Evolutionary conservation across 2,113 vertebrate genomes (phyloP).

Genomic region (Malurus elegans): DNA sequence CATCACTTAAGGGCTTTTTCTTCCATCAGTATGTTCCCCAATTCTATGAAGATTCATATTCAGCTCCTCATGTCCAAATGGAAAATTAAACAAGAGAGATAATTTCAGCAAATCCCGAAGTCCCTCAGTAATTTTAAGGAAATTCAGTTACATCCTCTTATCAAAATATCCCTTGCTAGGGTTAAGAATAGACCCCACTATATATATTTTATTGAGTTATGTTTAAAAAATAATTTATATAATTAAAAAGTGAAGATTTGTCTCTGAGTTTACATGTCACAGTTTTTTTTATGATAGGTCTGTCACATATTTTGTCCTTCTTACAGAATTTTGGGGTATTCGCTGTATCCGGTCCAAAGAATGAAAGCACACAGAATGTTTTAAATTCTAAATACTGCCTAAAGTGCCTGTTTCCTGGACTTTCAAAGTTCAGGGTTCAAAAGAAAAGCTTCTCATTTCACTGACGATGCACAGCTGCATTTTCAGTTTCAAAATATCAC

Average conservation of each 20-base stretch:
- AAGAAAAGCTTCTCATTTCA: not conserved
- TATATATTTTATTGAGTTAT: not conserved
- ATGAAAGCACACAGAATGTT: not conserved
- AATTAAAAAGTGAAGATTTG: not conserved
- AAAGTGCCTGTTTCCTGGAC: not conserved
- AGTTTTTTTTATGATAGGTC: not conserved
- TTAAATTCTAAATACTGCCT: not conserved
- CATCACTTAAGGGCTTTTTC: conserved; percentile 49
- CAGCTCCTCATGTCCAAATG: conserved; percentile 29
- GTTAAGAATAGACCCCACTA: conserved; percentile 10
- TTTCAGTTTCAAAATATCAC: not conserved
- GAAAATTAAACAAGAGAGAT: conserved; percentile 52
- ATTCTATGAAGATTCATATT: conserved; percentile 42
- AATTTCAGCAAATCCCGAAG: conserved; percentile 52
- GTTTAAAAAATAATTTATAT: not conserved
- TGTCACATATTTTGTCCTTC: not conserved
- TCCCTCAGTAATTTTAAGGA: conserved; percentile 63
- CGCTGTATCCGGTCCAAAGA: not conserved
- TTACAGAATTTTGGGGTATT: not conserved
- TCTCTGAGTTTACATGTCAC: not conserved
- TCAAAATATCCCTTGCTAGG: conserved; percentile 38
- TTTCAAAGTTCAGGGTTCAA: not conserved
- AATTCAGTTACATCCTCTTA: conserved; percentile 28
- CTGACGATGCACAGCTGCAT: not conserved
- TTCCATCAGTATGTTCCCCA: conserved; percentile 18